Base-by-base conservation (phyloP, 2,888 invertebrate species). In the Patella ulyssiponensis region DNA sequence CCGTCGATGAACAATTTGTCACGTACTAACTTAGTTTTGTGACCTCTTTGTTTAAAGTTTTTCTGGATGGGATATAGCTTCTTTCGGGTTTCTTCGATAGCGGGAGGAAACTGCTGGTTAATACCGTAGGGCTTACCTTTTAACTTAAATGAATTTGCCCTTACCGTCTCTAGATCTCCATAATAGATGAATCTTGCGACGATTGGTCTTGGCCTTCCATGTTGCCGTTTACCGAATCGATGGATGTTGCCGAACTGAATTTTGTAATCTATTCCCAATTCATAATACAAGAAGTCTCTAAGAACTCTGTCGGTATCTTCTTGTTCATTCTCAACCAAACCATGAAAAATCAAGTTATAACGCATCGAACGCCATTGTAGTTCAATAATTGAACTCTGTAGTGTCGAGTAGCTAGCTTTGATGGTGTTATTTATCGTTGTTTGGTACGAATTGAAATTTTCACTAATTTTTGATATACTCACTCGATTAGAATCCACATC, bases 101-200 rank as follows among this genome's bases (percentile, higher is more conserved):
- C 33, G 33, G 54, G 17, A 4, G 73, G 73, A 58, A 73, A 73
- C 56, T 73, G 73, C 33, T 73, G 56, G 20, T 56, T 58, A 58
- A 64, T 73, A 14, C 64, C 64, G 3, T n/a, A 64, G 9, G 64
- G 64, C n/a, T 23, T 64, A 23, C 23, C 23, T 23, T 64, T 64
- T 9, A 64, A 23, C 23, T 64, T 64, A 64, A 9, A 64, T 12
- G 64, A n/a, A 64, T 23, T 64, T 9, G n/a, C 23, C 23, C 64
- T 64, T 23, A 64, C 64, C 20, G 17, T 58, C 58, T 58, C 58
- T 9, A 20, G 64, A n/a, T 64, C 64, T 20, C 64, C 64, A 64
- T n/a, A 64, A 23, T 64, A 64, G n/a, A 64, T 64, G 23, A 64
- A 64, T 64, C 20, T 64, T 20, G 64, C 64, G n/a, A 64, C 23